These are phyloP conservation scores for Allacma fusca DNA, from an alignment of 2,888 invertebrate genomes.

Conservation along the genomic window DNA sequence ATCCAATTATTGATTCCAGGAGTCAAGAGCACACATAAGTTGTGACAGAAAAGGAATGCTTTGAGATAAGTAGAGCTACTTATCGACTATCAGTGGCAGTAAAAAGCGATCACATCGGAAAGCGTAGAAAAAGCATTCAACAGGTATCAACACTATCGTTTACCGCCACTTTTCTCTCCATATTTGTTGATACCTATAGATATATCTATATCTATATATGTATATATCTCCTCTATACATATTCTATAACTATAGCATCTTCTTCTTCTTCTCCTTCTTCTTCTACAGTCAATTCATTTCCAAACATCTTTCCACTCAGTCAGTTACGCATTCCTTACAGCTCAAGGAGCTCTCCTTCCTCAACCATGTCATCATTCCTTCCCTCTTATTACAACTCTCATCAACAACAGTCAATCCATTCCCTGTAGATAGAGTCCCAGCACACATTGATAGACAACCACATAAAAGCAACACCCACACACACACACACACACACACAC, in stretches of 20 bases:
- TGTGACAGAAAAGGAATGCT: slow-evolving; percentile 31
- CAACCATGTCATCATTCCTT: background rate
- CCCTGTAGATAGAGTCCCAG: no score
- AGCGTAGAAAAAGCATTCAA: slow-evolving; percentile 47
- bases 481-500: no score
- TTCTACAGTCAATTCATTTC: background rate
- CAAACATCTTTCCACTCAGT: no score
- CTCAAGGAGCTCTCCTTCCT: no score
- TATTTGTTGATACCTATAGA: background rate
- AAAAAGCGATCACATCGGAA: slow-evolving; percentile 47
- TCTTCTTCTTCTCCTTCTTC: no score
- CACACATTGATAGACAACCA: no score
- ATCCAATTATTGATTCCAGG: slow-evolving; percentile 35
- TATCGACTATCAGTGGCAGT: slow-evolving; percentile 40
- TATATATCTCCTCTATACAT: no score
- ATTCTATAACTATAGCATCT: no score
- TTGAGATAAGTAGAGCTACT: slow-evolving; percentile 33
- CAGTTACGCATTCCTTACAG: no score
- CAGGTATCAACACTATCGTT: slow-evolving; percentile 39
- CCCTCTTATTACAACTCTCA: background rate
- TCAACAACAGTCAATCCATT: no score
- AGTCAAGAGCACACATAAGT: slow-evolving; percentile 20
- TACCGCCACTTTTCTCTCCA: slow-evolving; percentile 1
- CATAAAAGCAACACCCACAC: no score
- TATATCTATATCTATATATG: no score